These are phyloP conservation scores for Eleginops maclovinus DNA, from an alignment of 2,113 vertebrate species.

Conservation along the genomic window DNA sequence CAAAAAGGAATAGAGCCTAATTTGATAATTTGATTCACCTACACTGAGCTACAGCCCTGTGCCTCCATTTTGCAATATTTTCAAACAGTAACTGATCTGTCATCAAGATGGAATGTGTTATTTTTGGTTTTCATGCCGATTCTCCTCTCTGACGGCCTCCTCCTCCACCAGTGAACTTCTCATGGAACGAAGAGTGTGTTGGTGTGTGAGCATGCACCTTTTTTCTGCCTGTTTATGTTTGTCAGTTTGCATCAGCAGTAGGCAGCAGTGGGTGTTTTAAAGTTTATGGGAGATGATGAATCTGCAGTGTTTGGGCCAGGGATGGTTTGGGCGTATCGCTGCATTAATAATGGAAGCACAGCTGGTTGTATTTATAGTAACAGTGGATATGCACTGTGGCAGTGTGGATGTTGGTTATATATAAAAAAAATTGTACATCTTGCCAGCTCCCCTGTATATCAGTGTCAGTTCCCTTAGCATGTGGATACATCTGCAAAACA, in stretches of 20 bases:
- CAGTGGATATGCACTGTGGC: slow-evolving; percentile 42
- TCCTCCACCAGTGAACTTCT: slow-evolving; percentile 47
- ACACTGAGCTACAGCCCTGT: slow-evolving; percentile 19
- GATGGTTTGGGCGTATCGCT: slow-evolving; percentile 54
- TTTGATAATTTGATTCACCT: slow-evolving; percentile 28
- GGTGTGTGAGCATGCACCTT: slow-evolving; percentile 42
- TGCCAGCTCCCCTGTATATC: slow-evolving; percentile 27
- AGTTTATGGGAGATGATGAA: slow-evolving; percentile 69
- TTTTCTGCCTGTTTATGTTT: slow-evolving; percentile 33
- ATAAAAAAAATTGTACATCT: slow-evolving; percentile 56
- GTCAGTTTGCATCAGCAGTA: slow-evolving; percentile 56
- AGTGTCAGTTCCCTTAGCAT: not conserved
- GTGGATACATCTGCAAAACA: not conserved
- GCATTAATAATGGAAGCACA: slow-evolving; percentile 80
- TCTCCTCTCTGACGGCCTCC: slow-evolving; percentile 39
- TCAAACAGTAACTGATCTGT: slow-evolving; percentile 47
- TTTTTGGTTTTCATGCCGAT: slow-evolving; percentile 49
- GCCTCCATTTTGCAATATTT: slow-evolving; percentile 26
- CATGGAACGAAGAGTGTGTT: slow-evolving; percentile 55
- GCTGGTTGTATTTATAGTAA: slow-evolving; percentile 80
- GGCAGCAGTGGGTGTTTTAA: slow-evolving; percentile 69
- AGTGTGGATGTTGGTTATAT: slow-evolving; percentile 64
- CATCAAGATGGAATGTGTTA: slow-evolving; percentile 55
- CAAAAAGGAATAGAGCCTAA: not conserved
- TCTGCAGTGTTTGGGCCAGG: slow-evolving; percentile 43